phyloP scores from a whole-genome alignment of 92 coral and sea anemone genomes.

The Zoanthus solanderi region DNA sequence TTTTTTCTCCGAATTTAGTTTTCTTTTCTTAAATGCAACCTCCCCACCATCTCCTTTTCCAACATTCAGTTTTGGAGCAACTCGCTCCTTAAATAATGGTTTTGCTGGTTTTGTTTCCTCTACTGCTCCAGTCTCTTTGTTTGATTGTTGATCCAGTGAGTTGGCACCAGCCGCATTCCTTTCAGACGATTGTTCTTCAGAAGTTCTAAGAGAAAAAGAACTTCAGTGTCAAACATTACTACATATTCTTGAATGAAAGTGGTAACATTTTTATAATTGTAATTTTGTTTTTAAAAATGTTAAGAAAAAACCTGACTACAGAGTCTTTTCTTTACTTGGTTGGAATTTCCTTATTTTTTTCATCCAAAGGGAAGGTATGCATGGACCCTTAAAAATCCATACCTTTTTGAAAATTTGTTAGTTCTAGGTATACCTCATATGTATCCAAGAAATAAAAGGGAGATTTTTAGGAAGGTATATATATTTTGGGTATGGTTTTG shows the following conservation, averaged over 20 bases:
- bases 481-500: too few species aligned
- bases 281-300: too few species aligned
- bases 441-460: too few species aligned
- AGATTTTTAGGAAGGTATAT: too few species aligned
- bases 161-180: neutral
- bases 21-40: constrained; percentile 90
- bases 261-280: neutral
- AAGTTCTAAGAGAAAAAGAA: constrained; percentile 33
- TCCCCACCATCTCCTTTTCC: constrained; percentile 63
- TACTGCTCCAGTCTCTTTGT: constrained; percentile 28
- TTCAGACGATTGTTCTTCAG: constrained; percentile 7
- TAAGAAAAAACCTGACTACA: too few species aligned
- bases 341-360: too few species aligned
- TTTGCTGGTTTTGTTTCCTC: constrained; percentile 72
- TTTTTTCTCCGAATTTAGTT: constrained; percentile 85
- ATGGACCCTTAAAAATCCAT: too few species aligned
- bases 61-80: constrained; percentile 69
- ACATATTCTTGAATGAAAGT: neutral
- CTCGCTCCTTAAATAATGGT: constrained; percentile 81
- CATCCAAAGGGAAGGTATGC: too few species aligned
- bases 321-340: too few species aligned
- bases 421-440: too few species aligned
- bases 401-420: too few species aligned
- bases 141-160: constrained; percentile 2
- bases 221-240: neutral